phyloP scores from a whole-genome alignment of 2,888 invertebrate genomes.

The Xylocampa areola region DNA sequence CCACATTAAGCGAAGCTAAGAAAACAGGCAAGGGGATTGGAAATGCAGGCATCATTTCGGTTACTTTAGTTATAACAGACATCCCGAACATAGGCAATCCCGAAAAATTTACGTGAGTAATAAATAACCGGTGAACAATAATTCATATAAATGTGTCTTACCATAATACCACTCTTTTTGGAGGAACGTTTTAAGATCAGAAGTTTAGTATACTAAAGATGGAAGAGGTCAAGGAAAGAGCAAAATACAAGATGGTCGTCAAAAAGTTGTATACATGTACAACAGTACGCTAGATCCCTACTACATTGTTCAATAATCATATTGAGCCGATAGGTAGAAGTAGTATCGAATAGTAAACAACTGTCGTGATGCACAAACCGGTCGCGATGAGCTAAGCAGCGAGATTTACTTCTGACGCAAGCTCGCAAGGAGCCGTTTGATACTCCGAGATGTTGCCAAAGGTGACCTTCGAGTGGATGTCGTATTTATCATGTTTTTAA shows the following conservation, averaged over 20 bases:
- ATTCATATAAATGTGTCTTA: no score
- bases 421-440: conserved; percentile 57
- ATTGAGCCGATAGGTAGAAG: conserved; percentile 45
- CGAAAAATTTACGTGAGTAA: no score
- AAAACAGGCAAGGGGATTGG: conserved; percentile 1
- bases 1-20: neutral
- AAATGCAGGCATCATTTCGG: no score
- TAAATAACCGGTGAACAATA: no score
- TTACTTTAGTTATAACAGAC: no score
- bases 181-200: no score
- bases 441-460: conserved; percentile 42
- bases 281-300: conserved; percentile 2
- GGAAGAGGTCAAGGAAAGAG: no score
- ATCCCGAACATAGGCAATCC: no score
- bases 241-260: no score
- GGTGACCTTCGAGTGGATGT: conserved; percentile 44
- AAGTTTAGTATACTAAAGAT: no score
- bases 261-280: no score
- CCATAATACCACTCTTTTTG: no score
- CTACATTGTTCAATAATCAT: conserved; percentile 25
- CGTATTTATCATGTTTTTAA: conserved; percentile 43
- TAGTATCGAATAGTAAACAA: conserved; percentile 56
- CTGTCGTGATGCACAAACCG: conserved; percentile 56
- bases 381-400: conserved; percentile 61
- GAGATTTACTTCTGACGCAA: conserved; percentile 57